Conservation (phyloP, 2,113 vertebrate genomes). For the Paedocypris sp. region DNA sequence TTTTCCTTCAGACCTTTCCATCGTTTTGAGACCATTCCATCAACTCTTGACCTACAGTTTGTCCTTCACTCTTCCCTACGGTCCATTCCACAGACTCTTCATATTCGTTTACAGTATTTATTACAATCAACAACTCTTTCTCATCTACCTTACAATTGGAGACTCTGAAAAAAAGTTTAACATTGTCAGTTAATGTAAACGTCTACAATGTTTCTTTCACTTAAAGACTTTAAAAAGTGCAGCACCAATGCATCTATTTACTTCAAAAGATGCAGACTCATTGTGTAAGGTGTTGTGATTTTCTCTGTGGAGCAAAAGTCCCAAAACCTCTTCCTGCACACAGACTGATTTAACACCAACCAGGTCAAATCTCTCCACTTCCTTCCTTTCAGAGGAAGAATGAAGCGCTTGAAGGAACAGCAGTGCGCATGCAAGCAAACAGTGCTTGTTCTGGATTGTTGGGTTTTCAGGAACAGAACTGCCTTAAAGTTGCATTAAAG, state of each 20-base stretch:
- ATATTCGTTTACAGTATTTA: no score
- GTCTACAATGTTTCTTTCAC: no score
- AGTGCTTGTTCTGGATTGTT: neutral
- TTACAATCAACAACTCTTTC: no score
- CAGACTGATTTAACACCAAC: constrained; percentile 33
- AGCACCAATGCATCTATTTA: neutral
- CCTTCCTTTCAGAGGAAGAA: constrained; percentile 35
- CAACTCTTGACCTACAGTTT: no score
- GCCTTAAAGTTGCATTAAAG: neutral
- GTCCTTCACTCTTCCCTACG: no score
- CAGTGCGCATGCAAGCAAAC: constrained; percentile 1
- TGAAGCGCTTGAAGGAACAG: constrained; percentile 22
- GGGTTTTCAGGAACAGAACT: neutral
- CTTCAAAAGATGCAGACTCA: constrained; percentile 32
- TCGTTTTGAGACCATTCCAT: no score
- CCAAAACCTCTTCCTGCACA: constrained; percentile 26
- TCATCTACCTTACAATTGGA: no score
- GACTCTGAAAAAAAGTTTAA: no score
- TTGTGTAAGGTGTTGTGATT: constrained; percentile 8
- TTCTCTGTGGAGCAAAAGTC: constrained; percentile 10
- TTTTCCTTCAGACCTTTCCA: no score
- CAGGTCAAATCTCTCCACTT: constrained; percentile 34
- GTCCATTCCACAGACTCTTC: no score
- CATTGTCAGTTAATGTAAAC: neutral
- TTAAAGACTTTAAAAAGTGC: neutral